Evolutionary conservation across 2,797 vertebrate genomes (phyloP), one percentile per base, ranked within the genome.

Genomic region (Onychomys leucogaster): DNA sequence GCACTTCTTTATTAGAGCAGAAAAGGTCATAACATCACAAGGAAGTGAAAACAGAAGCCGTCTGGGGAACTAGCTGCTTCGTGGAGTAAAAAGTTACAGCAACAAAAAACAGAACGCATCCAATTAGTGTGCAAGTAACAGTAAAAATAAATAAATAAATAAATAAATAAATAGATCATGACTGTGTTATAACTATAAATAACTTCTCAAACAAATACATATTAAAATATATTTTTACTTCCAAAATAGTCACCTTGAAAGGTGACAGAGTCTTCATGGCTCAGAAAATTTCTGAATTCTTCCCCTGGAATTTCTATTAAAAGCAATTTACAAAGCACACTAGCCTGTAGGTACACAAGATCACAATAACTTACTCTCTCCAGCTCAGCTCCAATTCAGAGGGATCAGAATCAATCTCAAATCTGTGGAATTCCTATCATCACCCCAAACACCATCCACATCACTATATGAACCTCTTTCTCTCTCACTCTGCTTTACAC

Each of bases 21-120:
- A 96, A 95, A 89, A 96, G 78, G 94, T 94, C 82, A 27, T 84
- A 95, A 90, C 85, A 97, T 96, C 90, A 95, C 91, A 97, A 85
- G 41, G 29, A 97, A 97, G 93, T 93, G 59, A 89, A 91, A 97
- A 97, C 96, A 97, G 41, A 98, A 95, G 71, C 16, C 37, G 94
- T 81, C 61, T 84, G 84, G 59, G 71, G 71, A 96, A 91, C 6
- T 93, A n/a, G n/a, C 61, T 95, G 67, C 59, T 94, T 89, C 41
- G 78, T 75, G 89, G 2, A 82, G 69, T 27, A 43, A 96, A 86
- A 91, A 69, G 25, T 83, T 59, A 43, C 90, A 96, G 61, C 0
- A 55, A 43, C 90, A 96, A 57, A 94, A 55, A 55, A 43, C 90
- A 96, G 61, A 94, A 84, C 96, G 90, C 43, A 93, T 41, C 71